Base-by-base conservation (phyloP, 2,113 vertebrate species). In the Plestiodon gilberti region DNA sequence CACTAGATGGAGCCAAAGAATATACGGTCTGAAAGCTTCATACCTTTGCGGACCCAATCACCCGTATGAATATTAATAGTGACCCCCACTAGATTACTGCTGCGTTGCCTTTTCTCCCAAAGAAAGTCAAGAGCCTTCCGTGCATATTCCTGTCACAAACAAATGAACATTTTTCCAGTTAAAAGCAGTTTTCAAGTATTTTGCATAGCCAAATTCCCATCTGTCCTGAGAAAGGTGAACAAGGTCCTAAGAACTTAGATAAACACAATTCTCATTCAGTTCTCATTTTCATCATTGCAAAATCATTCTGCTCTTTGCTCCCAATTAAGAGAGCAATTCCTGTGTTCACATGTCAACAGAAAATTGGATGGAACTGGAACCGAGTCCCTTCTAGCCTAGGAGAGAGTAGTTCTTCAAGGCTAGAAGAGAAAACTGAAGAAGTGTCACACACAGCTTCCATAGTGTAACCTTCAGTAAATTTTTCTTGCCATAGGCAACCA, bases 1-100 rank as follows among this genome's bases (percentile, higher is more conserved):
- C 30, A 25, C 75, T 30, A 65, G 6, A 17, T 52, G 33, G 43
- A n/a, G 30, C 43, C 57, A 70, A 11, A 4, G 8, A 57, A n/a
- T 25, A 10, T 0, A 52, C 0, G 93, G 83, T 4, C 5, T 61
- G 62, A 67, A 85, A 35, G 2, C 1, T 91, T 90, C 94, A 3
- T 91, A 97, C 97, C 97, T 97, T 97, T 97, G 64, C 97, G 96
- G 57, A 97, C 97, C 99, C 99, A 99, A 89, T 99, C 99, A 95
- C 99, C 99, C 4, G 98, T 99, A 90, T 99, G 99, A 93, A 99
- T 99, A 90, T 99, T 99, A 88, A 99, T 99, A 48, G 98, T 99
- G 43, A 99, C 99, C 1, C 99, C 99, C 87, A 99, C 99, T 86
- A 99, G 96, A 92, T 99, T 99, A 95, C 99, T 99, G 96, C 98